phyloP scores from a whole-genome alignment of 2,888 invertebrate species.

The Gryllus longicercus region DNA sequence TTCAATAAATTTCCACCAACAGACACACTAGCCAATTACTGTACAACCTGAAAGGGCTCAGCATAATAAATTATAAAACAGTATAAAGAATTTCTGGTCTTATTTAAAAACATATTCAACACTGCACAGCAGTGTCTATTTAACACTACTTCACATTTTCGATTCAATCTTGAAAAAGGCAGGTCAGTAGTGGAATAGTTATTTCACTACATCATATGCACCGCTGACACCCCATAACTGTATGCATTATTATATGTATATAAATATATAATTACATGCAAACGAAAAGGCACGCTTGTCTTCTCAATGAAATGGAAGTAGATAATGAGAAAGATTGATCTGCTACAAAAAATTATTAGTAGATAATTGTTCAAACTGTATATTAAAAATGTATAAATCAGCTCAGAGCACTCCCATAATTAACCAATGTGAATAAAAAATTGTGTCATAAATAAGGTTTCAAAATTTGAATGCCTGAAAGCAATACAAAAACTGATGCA shows the following conservation, averaged over 20 bases:
- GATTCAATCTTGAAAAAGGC: background rate
- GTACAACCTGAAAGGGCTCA: background rate
- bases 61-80: constrained; percentile 1
- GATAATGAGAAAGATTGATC: too few relatives aligned
- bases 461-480: too few relatives aligned
- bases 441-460: too few relatives aligned
- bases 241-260: background rate
- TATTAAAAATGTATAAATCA: too few relatives aligned
- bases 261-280: too few relatives aligned
- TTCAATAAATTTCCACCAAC: background rate
- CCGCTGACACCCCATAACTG: constrained; percentile 11
- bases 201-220: background rate
- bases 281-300: too few relatives aligned
- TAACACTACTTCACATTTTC: background rate
- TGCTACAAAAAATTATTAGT: too few relatives aligned
- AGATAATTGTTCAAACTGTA: too few relatives aligned
- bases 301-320: too few relatives aligned
- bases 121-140: background rate
- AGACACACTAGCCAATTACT: background rate
- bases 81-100: background rate
- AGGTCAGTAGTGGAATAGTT: background rate
- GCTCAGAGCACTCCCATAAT: too few relatives aligned
- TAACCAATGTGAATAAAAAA: too few relatives aligned
- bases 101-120: background rate
- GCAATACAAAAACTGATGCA: too few relatives aligned